These are phyloP conservation scores for Ctenosaura bakeri DNA, from an alignment of 2,797 vertebrate genomes.

Conservation along the genomic window DNA sequence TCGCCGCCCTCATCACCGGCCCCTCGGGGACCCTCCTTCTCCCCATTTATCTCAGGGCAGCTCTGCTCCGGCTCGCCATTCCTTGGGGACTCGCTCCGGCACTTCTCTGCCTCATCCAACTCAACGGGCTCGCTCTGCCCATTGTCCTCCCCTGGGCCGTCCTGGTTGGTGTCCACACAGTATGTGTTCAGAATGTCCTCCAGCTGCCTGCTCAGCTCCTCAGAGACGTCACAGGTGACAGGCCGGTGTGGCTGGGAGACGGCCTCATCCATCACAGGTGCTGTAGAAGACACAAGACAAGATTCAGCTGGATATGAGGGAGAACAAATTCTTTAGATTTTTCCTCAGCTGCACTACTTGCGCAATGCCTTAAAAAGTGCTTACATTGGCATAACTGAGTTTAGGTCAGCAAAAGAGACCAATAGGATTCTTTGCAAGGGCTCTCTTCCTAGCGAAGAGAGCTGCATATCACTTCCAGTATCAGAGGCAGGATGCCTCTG, in stretches of 20 bases:
- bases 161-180: constrained; percentile 86
- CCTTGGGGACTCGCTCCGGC: constrained; percentile 72
- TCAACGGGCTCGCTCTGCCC: constrained; percentile 80
- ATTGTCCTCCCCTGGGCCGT: constrained; percentile 77
- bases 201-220: constrained; percentile 93
- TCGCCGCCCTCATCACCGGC: constrained; percentile 80
- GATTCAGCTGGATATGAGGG: neutral
- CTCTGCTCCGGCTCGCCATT: constrained; percentile 84
- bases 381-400: too few species aligned
- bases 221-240: constrained; percentile 85
- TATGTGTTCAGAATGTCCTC: constrained; percentile 97
- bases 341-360: too few species aligned
- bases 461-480: too few species aligned
- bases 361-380: too few species aligned
- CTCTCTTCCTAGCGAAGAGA: too few species aligned
- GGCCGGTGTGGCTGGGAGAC: constrained; percentile 65
- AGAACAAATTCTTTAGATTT: too few species aligned
- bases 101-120: constrained; percentile 80
- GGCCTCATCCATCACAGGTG: constrained; percentile 58
- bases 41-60: constrained; percentile 87
- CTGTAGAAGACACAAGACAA: neutral
- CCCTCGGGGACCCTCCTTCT: constrained; percentile 82
- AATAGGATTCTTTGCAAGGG: too few species aligned
- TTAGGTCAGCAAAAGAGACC: too few species aligned
- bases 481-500: too few species aligned